Evolutionary conservation across 2,888 invertebrate species (phyloP).

Genomic region (Drosophila aldrichi): DNA sequence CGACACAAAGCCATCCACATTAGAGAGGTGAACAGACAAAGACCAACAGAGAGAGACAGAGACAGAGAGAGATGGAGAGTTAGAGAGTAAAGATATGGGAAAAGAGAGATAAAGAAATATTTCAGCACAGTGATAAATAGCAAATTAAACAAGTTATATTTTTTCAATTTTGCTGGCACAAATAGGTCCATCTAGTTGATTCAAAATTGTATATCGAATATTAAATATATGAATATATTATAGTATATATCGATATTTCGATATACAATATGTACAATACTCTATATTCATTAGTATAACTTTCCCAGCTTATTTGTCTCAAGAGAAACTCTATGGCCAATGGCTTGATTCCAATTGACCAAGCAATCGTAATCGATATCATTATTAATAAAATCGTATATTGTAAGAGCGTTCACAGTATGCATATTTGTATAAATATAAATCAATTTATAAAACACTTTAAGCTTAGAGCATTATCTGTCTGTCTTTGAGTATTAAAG

Average conservation of each 20-base stretch:
- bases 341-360: background rate
- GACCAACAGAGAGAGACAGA: slow-evolving; percentile 14
- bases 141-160: slow-evolving; percentile 58
- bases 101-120: slow-evolving; percentile 11
- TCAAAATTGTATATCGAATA: background rate
- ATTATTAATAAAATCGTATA: background rate
- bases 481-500: background rate
- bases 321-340: slow-evolving; percentile 10
- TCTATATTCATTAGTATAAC: background rate
- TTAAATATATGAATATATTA: background rate
- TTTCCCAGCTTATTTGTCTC: slow-evolving; percentile 3
- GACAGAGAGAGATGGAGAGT: background rate
- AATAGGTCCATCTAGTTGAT: slow-evolving; percentile 12
- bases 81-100: background rate
- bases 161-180: slow-evolving; percentile 27
- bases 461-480: background rate
- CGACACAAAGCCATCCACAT: slow-evolving; percentile 11
- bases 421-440: background rate
- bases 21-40: slow-evolving; percentile 21
- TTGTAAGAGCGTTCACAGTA: background rate
- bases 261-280: background rate
- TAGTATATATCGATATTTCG: background rate
- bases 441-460: background rate
- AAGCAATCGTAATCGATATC: background rate
- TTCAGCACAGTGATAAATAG: slow-evolving; percentile 22